Base-by-base conservation (phyloP, 2,888 invertebrate genomes). In the Vesta saturnalis region DNA sequence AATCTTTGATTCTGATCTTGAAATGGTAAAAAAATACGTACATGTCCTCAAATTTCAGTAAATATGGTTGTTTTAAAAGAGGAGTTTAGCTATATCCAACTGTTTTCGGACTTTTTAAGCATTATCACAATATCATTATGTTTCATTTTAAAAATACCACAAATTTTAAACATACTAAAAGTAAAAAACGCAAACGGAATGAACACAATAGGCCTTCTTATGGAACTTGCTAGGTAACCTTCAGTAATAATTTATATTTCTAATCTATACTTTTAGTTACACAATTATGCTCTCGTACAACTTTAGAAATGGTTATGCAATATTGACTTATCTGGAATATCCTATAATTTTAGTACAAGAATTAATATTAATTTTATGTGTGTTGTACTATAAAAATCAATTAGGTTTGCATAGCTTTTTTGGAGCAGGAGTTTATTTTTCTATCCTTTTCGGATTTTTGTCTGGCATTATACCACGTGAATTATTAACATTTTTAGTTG, bases 281-380 rank as follows among this genome's bases (percentile, higher is more conserved):
- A 89, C 94, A 1, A 89, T 94, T 72, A 92, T 91, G 87, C 89
- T 92, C 63, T 89, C 93, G 21, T 95, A 95, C 83, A 95, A 94
- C 82, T 93, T 87, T 75, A 88, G 89, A 23, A 93, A 91, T 80
- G 86, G 86, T 10, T 94, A 95, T 81, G 88, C 91, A 10, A 74
- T 93, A 8, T 84, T 94, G 73, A 92, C 94, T 0, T 95, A 94
- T 77, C 83, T 95, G 87, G 95, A 95, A 79, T 95, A 95, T 82
- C 94, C 94, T 0, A 89, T 94, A 52, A 89, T 95, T 73, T 82
- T 95, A 65, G 59, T 90, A 1, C 94, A 95, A 85, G 90, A 94
- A 77, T 89, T 91, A 72, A 84, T 92, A 6, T 84, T 95, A 70
- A 88, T 94, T 73, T 91, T 87, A 78, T 87, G 91, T 62, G 92